Evolutionary conservation across 2,113 vertebrate species (phyloP).

Genomic region (Rhinoptilus africanus): DNA sequence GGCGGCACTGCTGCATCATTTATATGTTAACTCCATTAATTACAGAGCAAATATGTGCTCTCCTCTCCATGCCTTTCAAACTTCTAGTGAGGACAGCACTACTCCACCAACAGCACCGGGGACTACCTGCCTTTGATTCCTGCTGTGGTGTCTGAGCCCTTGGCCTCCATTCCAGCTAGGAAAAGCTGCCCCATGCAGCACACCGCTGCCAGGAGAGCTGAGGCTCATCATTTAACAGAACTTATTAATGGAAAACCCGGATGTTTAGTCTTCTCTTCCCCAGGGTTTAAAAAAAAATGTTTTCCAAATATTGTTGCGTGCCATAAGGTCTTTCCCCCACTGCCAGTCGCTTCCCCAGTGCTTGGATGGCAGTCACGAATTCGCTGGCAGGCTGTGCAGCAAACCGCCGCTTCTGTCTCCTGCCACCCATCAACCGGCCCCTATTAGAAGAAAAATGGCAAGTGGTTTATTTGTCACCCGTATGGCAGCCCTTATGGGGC

Average conservation of each 20-base stretch:
- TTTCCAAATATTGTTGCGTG: conserved; percentile 65
- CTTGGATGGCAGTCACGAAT: conserved; percentile 42
- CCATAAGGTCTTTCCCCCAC: conserved; percentile 64
- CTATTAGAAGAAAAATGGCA: background rate
- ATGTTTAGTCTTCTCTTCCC: conserved; percentile 27
- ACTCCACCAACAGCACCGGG: background rate
- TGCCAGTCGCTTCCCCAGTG: conserved; percentile 16
- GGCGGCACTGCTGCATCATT: background rate
- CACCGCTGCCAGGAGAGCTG: background rate
- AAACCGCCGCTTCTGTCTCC: conserved; percentile 11
- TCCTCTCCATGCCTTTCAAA: background rate
- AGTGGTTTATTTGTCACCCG: conserved; percentile 1
- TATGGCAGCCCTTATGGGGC: conserved; percentile 51
- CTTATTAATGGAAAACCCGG: background rate
- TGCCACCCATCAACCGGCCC: conserved; percentile 9
- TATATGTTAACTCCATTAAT: background rate
- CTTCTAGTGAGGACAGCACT: background rate
- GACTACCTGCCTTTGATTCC: background rate
- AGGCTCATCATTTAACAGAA: background rate
- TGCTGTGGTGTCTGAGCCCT: background rate
- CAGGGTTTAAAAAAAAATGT: conserved; percentile 17
- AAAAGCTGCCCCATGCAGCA: background rate
- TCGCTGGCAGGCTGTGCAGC: conserved; percentile 37
- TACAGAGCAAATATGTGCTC: background rate
- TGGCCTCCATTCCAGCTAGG: background rate